phyloP scores from a whole-genome alignment of 1,140 invertebrate genomes.

The Sycophaga agraensis region DNA sequence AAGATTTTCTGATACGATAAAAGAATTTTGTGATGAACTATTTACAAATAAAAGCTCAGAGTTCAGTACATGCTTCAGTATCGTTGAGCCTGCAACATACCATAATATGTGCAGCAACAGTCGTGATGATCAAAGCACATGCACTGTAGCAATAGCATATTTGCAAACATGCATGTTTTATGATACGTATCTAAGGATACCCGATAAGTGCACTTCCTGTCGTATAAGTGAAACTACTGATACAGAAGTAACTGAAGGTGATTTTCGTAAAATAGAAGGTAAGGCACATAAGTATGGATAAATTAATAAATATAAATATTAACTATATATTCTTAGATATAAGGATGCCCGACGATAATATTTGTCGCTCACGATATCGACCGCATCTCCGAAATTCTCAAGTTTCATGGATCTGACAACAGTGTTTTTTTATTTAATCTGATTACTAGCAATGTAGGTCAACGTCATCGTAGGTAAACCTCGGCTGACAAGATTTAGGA shows the following conservation, averaged over 20 bases:
- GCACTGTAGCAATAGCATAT: conserved; percentile 76
- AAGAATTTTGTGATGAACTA: conserved; percentile 64
- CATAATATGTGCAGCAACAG: conserved; percentile 64
- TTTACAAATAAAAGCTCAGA: conserved; percentile 74
- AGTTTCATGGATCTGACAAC: too few relatives aligned
- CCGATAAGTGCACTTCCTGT: conserved; percentile 73
- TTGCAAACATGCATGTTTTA: conserved; percentile 71
- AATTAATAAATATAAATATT: too few relatives aligned
- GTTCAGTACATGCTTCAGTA: conserved; percentile 69
- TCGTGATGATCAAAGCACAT: conserved; percentile 62
- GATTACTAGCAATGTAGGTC: too few relatives aligned
- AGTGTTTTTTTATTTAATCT: too few relatives aligned
- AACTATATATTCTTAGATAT: too few relatives aligned
- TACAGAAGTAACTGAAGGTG: conserved; percentile 72
- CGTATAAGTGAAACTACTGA: conserved; percentile 52
- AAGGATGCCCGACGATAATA: too few relatives aligned
- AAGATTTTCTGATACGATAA: neutral
- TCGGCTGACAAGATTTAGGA: too few relatives aligned
- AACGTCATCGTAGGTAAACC: too few relatives aligned
- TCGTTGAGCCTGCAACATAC: conserved; percentile 67
- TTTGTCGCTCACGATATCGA: too few relatives aligned
- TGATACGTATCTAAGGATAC: conserved; percentile 76
- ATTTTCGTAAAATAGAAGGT: conserved; percentile 62
- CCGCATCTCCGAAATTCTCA: too few relatives aligned
- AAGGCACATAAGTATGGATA: too few relatives aligned